phyloP scores from a whole-genome alignment of 2,888 invertebrate genomes.

The Capitulum mitella region DNA sequence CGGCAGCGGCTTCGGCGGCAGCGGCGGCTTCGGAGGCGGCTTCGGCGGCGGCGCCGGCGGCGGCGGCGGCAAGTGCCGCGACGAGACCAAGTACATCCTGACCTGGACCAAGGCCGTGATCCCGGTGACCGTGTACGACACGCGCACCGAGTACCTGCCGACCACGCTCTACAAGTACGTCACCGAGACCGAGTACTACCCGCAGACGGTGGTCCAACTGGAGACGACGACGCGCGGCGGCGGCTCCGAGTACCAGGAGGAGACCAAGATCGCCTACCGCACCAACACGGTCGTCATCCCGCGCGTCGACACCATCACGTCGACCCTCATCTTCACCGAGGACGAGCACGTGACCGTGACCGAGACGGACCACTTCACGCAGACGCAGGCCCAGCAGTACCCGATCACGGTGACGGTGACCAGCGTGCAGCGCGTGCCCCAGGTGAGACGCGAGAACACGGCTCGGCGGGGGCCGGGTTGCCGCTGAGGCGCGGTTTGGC shows the following conservation, averaged over 20 bases:
- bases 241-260: slow-evolving; percentile 13
- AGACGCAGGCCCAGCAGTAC: neutral
- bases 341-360: slow-evolving; percentile 24
- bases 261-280: slow-evolving; percentile 26
- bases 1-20: neutral
- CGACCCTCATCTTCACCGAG: slow-evolving; percentile 4
- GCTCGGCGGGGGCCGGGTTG: too few species aligned
- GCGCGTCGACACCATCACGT: slow-evolving; percentile 18
- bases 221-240: slow-evolving; percentile 22
- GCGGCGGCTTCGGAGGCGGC: neutral
- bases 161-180: slow-evolving; percentile 25
- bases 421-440: neutral
- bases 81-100: slow-evolving; percentile 25
- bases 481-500: too few species aligned
- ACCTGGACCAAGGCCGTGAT: slow-evolving; percentile 24
- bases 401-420: slow-evolving; percentile 3
- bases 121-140: slow-evolving; percentile 23
- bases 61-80: slow-evolving; percentile 18
- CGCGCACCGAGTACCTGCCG: slow-evolving; percentile 25
- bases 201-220: slow-evolving; percentile 7
- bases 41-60: neutral
- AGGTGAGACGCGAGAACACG: too few species aligned
- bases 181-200: slow-evolving; percentile 20
- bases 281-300: slow-evolving; percentile 22
- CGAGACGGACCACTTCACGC: slow-evolving; percentile 13